Conservation (phyloP, 2,888 invertebrate genomes). For the Phragmatobia fuliginosa region DNA sequence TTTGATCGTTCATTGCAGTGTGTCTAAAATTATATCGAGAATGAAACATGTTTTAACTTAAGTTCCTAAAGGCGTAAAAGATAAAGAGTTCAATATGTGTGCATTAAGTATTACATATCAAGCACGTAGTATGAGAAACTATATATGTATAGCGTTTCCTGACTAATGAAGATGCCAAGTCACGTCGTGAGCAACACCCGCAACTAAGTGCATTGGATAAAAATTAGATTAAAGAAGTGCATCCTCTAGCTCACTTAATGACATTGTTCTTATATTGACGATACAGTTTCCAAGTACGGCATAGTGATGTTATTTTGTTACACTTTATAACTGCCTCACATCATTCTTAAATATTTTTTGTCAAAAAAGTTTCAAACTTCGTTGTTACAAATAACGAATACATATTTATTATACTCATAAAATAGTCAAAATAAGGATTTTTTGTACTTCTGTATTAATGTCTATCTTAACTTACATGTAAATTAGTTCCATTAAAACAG, state of each 20-base stretch:
- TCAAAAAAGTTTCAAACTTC: neutral
- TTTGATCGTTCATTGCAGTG: neutral
- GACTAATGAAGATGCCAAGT: slow-evolving; percentile 12
- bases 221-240: slow-evolving; percentile 14
- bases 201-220: slow-evolving; percentile 3
- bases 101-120: neutral
- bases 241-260: slow-evolving; percentile 11
- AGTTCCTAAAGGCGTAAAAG: neutral
- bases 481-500: neutral
- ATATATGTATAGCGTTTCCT: neutral
- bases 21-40: no score
- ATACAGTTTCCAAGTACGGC: neutral
- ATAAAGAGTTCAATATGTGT: neutral
- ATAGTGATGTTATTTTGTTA: neutral
- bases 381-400: neutral
- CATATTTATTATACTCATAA: no score
- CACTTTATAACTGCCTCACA: neutral
- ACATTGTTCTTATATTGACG: neutral
- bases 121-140: slow-evolving; percentile 1
- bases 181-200: neutral
- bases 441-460: neutral
- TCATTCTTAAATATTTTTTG: neutral
- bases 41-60: no score
- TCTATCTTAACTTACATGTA: neutral
- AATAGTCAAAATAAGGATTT: neutral